A percentile compares a stretch with the other conserved stretches of the same genome.
Evolutionary conservation across 2,113 vertebrate genomes (phyloP).

Genomic region (Ptyas mucosa): DNA sequence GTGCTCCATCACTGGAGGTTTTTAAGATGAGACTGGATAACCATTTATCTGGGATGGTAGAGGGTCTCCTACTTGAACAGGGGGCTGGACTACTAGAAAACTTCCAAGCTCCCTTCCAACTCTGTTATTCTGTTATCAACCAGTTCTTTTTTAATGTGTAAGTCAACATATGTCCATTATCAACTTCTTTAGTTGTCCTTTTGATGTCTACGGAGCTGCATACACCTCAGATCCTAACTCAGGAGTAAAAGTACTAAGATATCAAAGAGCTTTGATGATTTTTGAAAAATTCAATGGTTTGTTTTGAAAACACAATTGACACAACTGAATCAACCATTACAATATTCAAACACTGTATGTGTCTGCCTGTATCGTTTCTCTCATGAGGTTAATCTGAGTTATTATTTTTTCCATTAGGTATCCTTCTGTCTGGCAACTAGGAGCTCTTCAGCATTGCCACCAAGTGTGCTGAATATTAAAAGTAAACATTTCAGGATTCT

Average conservation of each 20-base stretch:
- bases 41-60: not conserved
- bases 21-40: not conserved
- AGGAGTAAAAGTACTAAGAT: not conserved
- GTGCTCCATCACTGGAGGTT: not conserved
- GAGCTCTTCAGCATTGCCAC: not conserved
- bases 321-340: not conserved
- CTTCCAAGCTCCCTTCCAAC: no score
- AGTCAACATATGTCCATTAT: not conserved
- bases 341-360: not conserved
- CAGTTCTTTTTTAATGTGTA: not conserved
- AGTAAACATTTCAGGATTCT: not conserved
- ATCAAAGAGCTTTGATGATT: not conserved
- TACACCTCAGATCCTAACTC: not conserved
- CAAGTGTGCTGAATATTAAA: not conserved
- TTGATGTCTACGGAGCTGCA: not conserved
- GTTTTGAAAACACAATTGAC: not conserved
- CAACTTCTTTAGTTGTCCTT: not conserved
- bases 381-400: not conserved
- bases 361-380: not conserved
- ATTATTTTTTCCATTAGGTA: not conserved
- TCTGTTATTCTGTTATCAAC: not conserved
- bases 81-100: no score
- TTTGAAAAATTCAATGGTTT: not conserved
- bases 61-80: not conserved
- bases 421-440: not conserved